Evolutionary conservation across 1,140 invertebrate genomes (phyloP).

Genomic region (Ips nitidus): DNA sequence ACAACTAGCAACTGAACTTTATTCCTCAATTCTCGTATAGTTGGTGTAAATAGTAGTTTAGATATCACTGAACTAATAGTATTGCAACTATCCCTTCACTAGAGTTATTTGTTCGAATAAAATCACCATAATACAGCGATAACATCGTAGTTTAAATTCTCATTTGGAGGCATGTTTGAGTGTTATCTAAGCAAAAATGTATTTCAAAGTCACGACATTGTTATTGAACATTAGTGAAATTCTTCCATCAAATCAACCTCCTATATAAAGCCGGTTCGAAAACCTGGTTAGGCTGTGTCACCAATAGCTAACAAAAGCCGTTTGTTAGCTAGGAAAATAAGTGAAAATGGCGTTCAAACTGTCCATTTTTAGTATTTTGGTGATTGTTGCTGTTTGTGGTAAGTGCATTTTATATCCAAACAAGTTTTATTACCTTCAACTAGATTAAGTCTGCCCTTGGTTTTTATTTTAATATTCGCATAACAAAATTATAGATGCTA

Average conservation of each 20-base stretch:
- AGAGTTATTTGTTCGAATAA: not conserved
- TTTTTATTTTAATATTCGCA: not conserved
- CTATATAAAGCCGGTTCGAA: not conserved
- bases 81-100: too few species aligned
- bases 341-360: constrained; percentile 20
- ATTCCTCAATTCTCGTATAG: too few species aligned
- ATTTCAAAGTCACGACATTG: not conserved
- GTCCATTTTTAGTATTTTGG: constrained; percentile 23
- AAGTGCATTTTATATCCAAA: not conserved
- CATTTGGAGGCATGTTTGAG: not conserved
- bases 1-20: too few species aligned
- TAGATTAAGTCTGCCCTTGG: not conserved
- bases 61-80: not conserved
- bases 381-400: constrained; percentile 19
- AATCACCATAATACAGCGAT: not conserved
- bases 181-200: not conserved
- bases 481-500: too few species aligned
- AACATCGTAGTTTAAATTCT: not conserved
- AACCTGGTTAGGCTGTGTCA: constrained; percentile 17
- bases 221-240: not conserved
- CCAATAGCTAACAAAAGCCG: constrained; percentile 10
- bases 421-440: not conserved
- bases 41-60: not conserved
- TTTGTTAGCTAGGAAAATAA: constrained; percentile 19
- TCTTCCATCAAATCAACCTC: not conserved